These are phyloP conservation scores for Adelges cooleyi DNA, from an alignment of 1,140 invertebrate species.

Conservation along the genomic window DNA sequence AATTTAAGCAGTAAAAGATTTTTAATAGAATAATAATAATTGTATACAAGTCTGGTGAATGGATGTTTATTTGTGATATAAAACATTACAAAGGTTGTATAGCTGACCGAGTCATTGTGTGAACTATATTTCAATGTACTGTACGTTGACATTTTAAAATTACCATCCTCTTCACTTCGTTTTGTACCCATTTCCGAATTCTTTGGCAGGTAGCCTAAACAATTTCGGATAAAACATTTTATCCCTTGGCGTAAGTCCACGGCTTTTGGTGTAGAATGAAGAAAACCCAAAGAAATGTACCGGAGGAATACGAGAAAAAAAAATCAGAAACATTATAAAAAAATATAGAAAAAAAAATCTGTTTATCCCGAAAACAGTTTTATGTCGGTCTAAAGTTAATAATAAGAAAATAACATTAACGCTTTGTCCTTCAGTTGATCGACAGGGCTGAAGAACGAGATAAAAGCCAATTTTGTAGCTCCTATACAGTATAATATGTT, in stretches of 20 bases:
- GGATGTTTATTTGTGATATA: too few species aligned
- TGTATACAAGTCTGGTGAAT: too few species aligned
- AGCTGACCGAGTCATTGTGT: too few species aligned
- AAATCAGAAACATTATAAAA: not conserved
- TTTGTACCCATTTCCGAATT: not conserved
- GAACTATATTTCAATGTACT: not conserved
- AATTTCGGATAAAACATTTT: constrained; percentile 28
- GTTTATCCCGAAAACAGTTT: not conserved
- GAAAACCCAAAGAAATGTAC: constrained; percentile 4
- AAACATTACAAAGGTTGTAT: too few species aligned
- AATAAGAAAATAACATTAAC: constrained; percentile 4
- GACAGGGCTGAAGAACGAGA: not conserved
- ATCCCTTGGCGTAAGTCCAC: constrained; percentile 12
- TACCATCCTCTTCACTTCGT: constrained; percentile 11
- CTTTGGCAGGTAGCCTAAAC: constrained; percentile 25
- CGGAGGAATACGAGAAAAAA: not conserved
- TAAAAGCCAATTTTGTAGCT: not conserved
- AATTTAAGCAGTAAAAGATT: too few species aligned
- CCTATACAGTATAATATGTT: too few species aligned
- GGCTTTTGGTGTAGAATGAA: constrained; percentile 6
- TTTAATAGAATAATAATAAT: too few species aligned
- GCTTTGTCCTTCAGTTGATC: not conserved
- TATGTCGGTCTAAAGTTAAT: not conserved
- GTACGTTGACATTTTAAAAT: constrained; percentile 15
- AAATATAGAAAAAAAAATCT: not conserved